These are phyloP conservation scores for Seira musarum DNA, from an alignment of 2,888 invertebrate genomes.

Conservation along the genomic window DNA sequence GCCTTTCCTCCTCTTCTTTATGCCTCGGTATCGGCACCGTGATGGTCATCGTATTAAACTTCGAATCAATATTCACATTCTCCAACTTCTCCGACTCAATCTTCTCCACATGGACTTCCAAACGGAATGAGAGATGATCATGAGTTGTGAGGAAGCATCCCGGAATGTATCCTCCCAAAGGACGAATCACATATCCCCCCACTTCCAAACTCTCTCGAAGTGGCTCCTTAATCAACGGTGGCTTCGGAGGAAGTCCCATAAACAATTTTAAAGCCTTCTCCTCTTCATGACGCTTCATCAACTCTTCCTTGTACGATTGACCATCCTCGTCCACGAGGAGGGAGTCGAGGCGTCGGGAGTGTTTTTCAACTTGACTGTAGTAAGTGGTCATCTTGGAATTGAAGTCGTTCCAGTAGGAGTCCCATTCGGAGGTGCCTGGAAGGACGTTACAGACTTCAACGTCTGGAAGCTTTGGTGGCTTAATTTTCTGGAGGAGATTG, in stretches of 20 bases:
- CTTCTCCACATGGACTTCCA: conserved; percentile 29
- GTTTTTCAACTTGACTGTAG: conserved; percentile 26
- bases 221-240: conserved; percentile 35
- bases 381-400: conserved; percentile 32
- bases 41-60: conserved; percentile 39
- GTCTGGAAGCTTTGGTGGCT: conserved; percentile 38
- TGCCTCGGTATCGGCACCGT: conserved; percentile 3
- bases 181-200: conserved; percentile 37
- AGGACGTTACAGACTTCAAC: conserved; percentile 36
- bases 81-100: conserved; percentile 24
- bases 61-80: conserved; percentile 26
- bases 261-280: conserved; percentile 31
- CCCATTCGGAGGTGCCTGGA: conserved; percentile 38
- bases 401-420: conserved; percentile 37
- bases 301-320: not conserved
- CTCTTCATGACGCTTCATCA: conserved; percentile 21
- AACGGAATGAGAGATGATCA: conserved; percentile 34
- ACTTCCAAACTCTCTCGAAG: conserved; percentile 23
- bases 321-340: conserved; percentile 39
- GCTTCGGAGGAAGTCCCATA: conserved; percentile 35
- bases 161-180: conserved; percentile 23
- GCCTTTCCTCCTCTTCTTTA: not conserved
- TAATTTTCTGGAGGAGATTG: not conserved
- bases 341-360: conserved; percentile 34
- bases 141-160: conserved; percentile 16